Percentiles rank a stretch among this genome's conserved stretches.
Conservation (phyloP, 1,140 invertebrate genomes). For the Eriosoma lanigerum region DNA sequence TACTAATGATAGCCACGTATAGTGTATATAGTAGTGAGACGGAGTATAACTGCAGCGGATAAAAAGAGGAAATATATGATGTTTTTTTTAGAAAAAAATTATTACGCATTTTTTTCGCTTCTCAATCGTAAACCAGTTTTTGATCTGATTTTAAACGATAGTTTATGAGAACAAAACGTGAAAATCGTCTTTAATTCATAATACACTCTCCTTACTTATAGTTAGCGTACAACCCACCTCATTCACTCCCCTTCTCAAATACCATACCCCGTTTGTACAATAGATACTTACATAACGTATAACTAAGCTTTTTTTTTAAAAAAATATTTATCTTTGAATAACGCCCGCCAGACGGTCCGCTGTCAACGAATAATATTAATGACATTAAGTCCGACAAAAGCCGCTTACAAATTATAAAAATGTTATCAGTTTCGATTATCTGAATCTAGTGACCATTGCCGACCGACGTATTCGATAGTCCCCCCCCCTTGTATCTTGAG, state of each 20-base stretch:
- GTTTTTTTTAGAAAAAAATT: constrained; percentile 2
- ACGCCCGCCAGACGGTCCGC: constrained; percentile 10
- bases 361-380: constrained; percentile 23
- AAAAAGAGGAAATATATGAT: not conserved
- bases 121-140: constrained; percentile 17
- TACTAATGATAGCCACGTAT: constrained; percentile 11
- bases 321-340: not conserved
- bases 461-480: too few species aligned
- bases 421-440: constrained; percentile 1
- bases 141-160: constrained; percentile 9
- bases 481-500: too few species aligned
- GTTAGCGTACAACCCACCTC: too few species aligned
- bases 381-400: constrained; percentile 18
- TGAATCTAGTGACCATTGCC: not conserved
- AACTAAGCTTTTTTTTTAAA: not conserved
- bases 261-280: too few species aligned
- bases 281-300: too few species aligned
- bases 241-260: too few species aligned
- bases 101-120: constrained; percentile 8
- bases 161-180: constrained; percentile 7
- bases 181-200: not conserved
- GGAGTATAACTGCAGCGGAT: not conserved
- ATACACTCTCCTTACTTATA: not conserved
- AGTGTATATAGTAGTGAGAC: not conserved
- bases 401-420: constrained; percentile 31